Evolutionary conservation across 2,888 invertebrate genomes (phyloP), one percentile per base, ranked within the genome.

Genomic region (Ctenicera cuprea): DNA sequence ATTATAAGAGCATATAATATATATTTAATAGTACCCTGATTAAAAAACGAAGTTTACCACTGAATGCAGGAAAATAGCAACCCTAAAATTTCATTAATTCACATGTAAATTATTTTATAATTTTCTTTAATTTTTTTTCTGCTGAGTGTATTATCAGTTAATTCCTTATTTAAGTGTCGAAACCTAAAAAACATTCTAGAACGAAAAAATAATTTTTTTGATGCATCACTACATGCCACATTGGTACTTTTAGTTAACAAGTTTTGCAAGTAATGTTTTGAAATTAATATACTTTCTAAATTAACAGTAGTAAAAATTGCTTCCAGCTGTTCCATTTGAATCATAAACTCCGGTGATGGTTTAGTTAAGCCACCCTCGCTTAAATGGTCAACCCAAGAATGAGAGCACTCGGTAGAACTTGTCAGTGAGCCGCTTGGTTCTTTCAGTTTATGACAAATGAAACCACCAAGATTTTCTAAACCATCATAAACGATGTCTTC

Each of bases 391-490:
- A 77, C 75, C 76, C 77, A 78, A 12, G 77, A 70, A 9, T 26
- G 4, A 48, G 20, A 48, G 4, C 12, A 4, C 22, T 52, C 16
- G 8, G 9, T 26, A 11, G 12, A 26, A 52, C 52, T 52, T 5
- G 52, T 16, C 16, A 45, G 14, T 7, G 43, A 45, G 16, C 14
- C 8, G 43, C 43, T 45, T 7, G 43, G 30, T 18, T 63, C 18
- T 52, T 66, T 73, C 1, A 73, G 11, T 74, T 74, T 71, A 33
- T 77, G 26, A 33, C 76, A 74, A 65, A 80, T 78, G 64, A 69
- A 80, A 9, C 76, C 78, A 12, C 77, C 76, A 43, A 78, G 69
- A 75, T 78, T 76, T 75, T 80, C 76, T 14, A 80, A 63, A 33
- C 78, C 78, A 65, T 79, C 80, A 69, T 77, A 76, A n/a, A 26